Base-by-base conservation (phyloP, 1,140 invertebrate species). In the Triops longicaudatus region DNA sequence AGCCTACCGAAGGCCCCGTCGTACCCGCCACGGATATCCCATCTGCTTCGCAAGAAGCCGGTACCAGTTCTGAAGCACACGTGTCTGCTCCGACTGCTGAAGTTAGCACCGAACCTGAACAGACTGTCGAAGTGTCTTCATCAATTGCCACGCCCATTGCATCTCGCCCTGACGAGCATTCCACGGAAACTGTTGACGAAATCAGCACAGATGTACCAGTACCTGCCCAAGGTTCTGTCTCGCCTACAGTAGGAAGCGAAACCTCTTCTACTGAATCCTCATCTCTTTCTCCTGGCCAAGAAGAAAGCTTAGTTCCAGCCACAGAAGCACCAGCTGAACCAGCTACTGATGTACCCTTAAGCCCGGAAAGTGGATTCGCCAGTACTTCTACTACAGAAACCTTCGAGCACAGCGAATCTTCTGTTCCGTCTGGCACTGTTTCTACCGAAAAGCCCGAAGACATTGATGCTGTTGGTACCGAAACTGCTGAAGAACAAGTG, bases 361-460 rank as follows among this genome's bases (percentile, higher is more conserved):
- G 10, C 50, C 3, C 14, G 10, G 50, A 63, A 63, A 7, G 50
- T 2, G 50, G 50, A 10, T 22, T 22, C 2, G 2, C 31, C 31
- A 37, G 31, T 63, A 63, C 17, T 22, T 63, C 50, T 63, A n/a
- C 50, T 17, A 63, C 50, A 1, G 50, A 63, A 22, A 17, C 50
- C 14, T 17, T 63, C 22, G 14, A 63, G 4, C 50, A 63, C 31
- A 37, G 31, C 31, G 2, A 37, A 14, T 63, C 50, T 5, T 22
- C 50, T 5, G 5, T 2, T 22, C 14, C 26, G 6, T 17, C 76
- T 28, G 76, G 75, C 7, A 27, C 78, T 72, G 77, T 81, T 44
- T 42, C 76, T 1, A 78, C 80, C 11, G 80, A 83, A 72, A 78
- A 79, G 78, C 14, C 80, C 73, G 79, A 78, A 76, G 76, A 76